Conservation (phyloP, 2,888 invertebrate species). For the Ferrisia virgata region DNA sequence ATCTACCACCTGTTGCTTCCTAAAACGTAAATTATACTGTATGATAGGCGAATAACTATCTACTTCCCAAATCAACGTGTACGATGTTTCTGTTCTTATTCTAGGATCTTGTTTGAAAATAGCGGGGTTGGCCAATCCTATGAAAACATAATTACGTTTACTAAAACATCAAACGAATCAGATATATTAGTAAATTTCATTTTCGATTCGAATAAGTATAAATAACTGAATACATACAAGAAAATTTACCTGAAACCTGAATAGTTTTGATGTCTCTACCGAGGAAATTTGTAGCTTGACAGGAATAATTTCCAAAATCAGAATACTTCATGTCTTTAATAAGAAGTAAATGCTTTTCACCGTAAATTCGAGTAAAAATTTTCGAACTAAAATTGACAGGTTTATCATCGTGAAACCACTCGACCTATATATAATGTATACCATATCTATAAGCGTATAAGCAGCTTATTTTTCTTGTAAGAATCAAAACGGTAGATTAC, state of each 20-base stretch:
- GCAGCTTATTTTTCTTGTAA: background rate
- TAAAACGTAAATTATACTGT: constrained; percentile 55
- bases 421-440: constrained; percentile 20
- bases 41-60: constrained; percentile 56
- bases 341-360: constrained; percentile 20
- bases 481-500: background rate
- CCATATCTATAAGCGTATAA: background rate
- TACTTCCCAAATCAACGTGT: constrained; percentile 55
- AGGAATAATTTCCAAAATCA: constrained; percentile 42
- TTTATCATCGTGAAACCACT: constrained; percentile 36
- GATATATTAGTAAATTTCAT: no score
- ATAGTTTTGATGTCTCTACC: background rate
- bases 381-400: constrained; percentile 13
- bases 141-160: background rate
- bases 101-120: constrained; percentile 36
- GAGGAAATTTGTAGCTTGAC: constrained; percentile 38
- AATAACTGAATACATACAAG: no score
- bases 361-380: background rate
- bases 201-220: no score
- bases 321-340: constrained; percentile 6
- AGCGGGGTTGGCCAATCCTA: constrained; percentile 36
- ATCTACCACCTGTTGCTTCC: constrained; percentile 53
- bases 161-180: background rate
- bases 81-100: constrained; percentile 36
- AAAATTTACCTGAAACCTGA: constrained; percentile 30